Conservation (phyloP, 2,888 invertebrate genomes). For the Callyntrura sp. region DNA sequence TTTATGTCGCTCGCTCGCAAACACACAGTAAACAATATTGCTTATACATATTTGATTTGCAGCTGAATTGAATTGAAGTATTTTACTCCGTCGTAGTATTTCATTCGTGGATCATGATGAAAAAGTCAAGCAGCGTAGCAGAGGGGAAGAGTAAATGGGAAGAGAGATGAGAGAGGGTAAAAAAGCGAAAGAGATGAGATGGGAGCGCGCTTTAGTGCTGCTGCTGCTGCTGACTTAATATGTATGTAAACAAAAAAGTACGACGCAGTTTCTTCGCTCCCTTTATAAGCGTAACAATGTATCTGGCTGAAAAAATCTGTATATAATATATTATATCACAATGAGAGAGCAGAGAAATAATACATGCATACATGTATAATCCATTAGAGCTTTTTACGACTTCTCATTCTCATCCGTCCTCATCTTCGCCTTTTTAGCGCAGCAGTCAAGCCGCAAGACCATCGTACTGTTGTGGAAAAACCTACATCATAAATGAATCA, state of each 20-base stretch:
- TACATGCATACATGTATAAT: constrained; percentile 24
- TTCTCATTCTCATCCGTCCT: constrained; percentile 9
- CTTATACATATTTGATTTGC: constrained; percentile 11
- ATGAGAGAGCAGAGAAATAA: neutral
- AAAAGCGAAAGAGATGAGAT: neutral
- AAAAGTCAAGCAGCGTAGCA: constrained; percentile 50
- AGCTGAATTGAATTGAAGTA: neutral
- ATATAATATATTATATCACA: neutral
- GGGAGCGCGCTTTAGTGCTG: neutral
- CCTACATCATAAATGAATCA: neutral
- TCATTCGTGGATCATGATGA: constrained; percentile 13
- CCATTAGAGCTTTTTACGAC: constrained; percentile 45
- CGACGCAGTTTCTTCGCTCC: constrained; percentile 42
- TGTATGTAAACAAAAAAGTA: constrained; percentile 48
- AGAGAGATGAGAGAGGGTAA: neutral
- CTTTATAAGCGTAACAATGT: neutral
- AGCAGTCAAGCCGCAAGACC: constrained; percentile 12
- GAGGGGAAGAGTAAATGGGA: constrained; percentile 17
- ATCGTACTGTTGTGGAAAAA: neutral
- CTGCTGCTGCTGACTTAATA: constrained; percentile 25
- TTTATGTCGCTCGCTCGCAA: neutral
- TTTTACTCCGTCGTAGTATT: constrained; percentile 16
- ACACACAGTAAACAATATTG: neutral
- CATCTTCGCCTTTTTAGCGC: constrained; percentile 25
- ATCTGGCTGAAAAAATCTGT: neutral